Evolutionary conservation across 2,888 invertebrate genomes (phyloP).

Genomic region (Drosophila kambysellisi): DNA sequence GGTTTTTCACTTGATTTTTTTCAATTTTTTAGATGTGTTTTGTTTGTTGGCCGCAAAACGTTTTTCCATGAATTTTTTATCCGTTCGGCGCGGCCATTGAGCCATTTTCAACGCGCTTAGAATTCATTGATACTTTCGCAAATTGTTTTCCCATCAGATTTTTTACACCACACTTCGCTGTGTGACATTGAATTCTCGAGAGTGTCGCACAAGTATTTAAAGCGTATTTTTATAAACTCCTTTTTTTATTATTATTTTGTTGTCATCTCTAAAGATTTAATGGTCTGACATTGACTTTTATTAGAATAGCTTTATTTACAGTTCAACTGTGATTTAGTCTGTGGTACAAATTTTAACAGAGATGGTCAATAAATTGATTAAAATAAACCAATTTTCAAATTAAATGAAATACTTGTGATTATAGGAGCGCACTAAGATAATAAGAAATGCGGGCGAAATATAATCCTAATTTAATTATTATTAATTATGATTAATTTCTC

Average conservation of each 20-base stretch:
- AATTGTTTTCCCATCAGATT: conserved; percentile 57
- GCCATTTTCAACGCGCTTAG: conserved; percentile 73
- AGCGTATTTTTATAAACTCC: background rate
- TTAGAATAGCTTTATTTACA: background rate
- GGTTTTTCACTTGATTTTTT: conserved; percentile 18
- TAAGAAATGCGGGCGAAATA: background rate
- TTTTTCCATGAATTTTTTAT: conserved; percentile 75
- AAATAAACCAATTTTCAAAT: background rate
- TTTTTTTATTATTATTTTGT: background rate
- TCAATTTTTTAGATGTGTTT: conserved; percentile 42
- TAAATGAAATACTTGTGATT: background rate
- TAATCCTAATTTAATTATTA: background rate
- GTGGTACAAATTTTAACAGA: background rate
- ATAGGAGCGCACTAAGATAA: background rate
- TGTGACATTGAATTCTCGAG: conserved; percentile 60
- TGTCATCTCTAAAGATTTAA: background rate
- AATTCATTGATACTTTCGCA: conserved; percentile 76
- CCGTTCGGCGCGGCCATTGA: conserved; percentile 70
- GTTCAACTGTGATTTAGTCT: background rate
- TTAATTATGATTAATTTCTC: background rate
- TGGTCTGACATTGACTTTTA: background rate
- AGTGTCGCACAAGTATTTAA: conserved; percentile 18
- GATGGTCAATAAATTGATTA: background rate
- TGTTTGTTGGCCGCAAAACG: conserved; percentile 69
- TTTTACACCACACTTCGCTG: conserved; percentile 24